phyloP scores from a whole-genome alignment of 2,113 vertebrate genomes.

The Hipposideros armiger region DNA sequence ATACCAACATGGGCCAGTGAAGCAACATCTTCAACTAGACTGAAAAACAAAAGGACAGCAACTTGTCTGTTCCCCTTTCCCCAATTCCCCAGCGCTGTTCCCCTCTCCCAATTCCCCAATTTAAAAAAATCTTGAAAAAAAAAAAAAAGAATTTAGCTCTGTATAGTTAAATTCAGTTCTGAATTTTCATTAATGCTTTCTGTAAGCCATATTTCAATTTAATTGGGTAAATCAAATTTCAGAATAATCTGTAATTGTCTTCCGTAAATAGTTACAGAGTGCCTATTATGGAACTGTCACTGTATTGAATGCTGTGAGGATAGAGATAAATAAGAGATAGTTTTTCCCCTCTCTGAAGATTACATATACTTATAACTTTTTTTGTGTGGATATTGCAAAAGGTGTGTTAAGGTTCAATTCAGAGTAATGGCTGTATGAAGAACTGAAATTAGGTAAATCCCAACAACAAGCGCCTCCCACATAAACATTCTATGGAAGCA shows the following conservation, averaged over 20 bases:
- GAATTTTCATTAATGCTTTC: not conserved
- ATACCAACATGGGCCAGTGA: too few species aligned
- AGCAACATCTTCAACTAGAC: too few species aligned
- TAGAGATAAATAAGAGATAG: not conserved
- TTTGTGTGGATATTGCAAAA: not conserved
- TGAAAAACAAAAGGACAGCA: too few species aligned
- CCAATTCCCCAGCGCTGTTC: too few species aligned
- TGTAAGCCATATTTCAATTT: not conserved
- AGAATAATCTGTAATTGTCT: not conserved
- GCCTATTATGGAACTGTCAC: not conserved
- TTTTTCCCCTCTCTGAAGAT: not conserved
- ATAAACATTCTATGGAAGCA: not conserved
- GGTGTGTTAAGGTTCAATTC: not conserved
- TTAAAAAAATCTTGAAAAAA: too few species aligned
- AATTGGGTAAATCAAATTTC: not conserved
- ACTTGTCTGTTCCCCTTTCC: too few species aligned
- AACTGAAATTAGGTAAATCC: slow-evolving; percentile 21
- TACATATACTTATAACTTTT: not conserved
- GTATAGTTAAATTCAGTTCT: not conserved
- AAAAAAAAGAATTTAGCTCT: not conserved
- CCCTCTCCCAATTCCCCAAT: too few species aligned
- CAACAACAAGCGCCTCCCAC: not conserved
- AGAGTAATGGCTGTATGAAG: not conserved
- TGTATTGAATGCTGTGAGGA: not conserved
- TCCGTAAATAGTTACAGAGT: not conserved